Percentiles rank a stretch among this genome's conserved stretches.
Evolutionary conservation across 2,113 vertebrate genomes (phyloP).

Genomic region (Onychostruthus taczanowskii): DNA sequence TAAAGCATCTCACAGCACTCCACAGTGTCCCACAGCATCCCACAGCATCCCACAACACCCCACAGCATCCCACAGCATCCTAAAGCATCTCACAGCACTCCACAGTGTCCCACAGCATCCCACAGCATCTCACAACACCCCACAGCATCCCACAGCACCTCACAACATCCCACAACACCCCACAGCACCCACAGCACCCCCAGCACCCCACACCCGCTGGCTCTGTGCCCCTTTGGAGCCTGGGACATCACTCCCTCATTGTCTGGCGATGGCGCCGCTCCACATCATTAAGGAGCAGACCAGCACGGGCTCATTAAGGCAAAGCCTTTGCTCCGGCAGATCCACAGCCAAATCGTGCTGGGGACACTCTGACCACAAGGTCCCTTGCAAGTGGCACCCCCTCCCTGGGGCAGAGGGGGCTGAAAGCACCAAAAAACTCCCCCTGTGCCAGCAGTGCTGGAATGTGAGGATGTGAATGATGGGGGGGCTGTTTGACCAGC

Average conservation of each 20-base stretch:
- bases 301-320: neutral
- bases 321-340: neutral
- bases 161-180: neutral
- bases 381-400: neutral
- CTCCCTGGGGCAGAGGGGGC: fast-evolving
- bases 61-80: neutral
- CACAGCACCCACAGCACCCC: neutral
- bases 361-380: neutral
- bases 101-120: neutral
- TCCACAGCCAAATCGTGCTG: neutral
- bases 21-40: neutral
- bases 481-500: fast-evolving
- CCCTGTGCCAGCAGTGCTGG: fast-evolving
- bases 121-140: neutral
- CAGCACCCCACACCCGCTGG: neutral
- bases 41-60: neutral
- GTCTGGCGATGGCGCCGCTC: neutral
- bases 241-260: neutral
- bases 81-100: neutral
- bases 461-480: fast-evolving
- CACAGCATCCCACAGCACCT: neutral
- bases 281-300: neutral
- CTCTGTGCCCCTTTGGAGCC: neutral
- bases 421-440: neutral
- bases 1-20: too few relatives aligned